Evolutionary conservation across 2,888 invertebrate species (phyloP).

Genomic region (Melieria picta): DNA sequence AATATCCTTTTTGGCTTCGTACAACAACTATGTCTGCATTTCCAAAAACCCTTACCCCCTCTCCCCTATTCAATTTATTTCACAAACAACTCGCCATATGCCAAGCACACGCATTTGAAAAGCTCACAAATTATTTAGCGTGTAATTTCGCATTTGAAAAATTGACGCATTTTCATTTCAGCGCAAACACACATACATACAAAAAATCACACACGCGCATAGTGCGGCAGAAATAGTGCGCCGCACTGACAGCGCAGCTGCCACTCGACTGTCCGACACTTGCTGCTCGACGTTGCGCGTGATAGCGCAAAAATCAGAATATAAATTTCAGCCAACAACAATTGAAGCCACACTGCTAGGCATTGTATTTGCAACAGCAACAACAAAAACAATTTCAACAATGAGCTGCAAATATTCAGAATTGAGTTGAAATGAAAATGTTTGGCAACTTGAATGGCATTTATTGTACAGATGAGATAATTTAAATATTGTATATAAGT

Average conservation of each 20-base stretch:
- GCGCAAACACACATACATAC: background rate
- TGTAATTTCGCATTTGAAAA: conserved; percentile 57
- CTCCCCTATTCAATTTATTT: too few relatives aligned
- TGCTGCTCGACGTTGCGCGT: background rate
- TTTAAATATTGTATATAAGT: background rate
- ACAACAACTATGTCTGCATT: too few relatives aligned
- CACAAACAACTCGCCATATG: too few relatives aligned
- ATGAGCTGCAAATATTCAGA: too few relatives aligned
- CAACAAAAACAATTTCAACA: too few relatives aligned
- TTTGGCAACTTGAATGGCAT: conserved; percentile 15
- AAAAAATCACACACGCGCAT: background rate
- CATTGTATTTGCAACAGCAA: too few relatives aligned
- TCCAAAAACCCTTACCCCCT: too few relatives aligned
- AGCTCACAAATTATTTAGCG: conserved; percentile 60
- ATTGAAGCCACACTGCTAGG: background rate
- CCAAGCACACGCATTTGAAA: background rate
- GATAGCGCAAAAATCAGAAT: conserved; percentile 4
- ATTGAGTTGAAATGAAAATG: conserved; percentile 5
- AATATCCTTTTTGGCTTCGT: too few relatives aligned
- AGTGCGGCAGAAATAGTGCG: background rate
- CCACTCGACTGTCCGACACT: background rate
- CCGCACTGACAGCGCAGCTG: background rate
- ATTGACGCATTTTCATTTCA: conserved; percentile 47
- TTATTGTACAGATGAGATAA: background rate
- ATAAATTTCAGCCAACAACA: conserved; percentile 11